Evolutionary conservation across 2,113 vertebrate species (phyloP), one percentile per base, ranked within the genome.

Genomic region (Butorides virescens): DNA sequence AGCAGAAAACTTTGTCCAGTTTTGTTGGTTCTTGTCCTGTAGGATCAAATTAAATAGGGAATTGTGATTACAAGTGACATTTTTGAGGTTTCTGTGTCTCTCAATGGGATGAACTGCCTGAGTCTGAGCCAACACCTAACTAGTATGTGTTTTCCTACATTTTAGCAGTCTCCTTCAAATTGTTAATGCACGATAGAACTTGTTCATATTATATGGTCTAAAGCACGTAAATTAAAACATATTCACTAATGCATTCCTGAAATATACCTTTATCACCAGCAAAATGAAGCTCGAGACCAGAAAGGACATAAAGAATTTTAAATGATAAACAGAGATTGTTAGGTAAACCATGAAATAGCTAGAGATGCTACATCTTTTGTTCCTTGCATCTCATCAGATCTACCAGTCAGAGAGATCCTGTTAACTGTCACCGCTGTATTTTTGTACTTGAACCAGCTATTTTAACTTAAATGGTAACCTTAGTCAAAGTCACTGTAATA

Each of bases 71-170:
- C 12, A 77, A 34, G 52, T 34, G 56, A 52, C 5, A 56, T 44
- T 55, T 82, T 2, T 76, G 36, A 82, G 22, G 36, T 8, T 30
- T 56, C 62, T 78, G 23, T 19, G 25, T 15, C 37, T 49, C 83
- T 59, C 39, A 55, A 0, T 19, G 26, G 65, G 56, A 75, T 37
- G 44, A 61, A 15, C 11, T 71, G 50, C 42, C 27, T 63, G 7
- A 82, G 62, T n/a, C 37, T 0, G 0, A 78, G 37, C 29, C 44
- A 55, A 46, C 15, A 55, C 17, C 32, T 25, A 62, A 9, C 15
- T 22, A 42, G 0, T 22, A 34, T 3, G 23, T 21, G 2, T 30
- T 68, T 34, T 71, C 32, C 63, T 53, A 0, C 7, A 58, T 62
- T 62, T 87, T 18, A 68, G 34, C 46, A 87, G 34, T 11, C 52